Base-by-base conservation (phyloP, 2,888 invertebrate species). In the Campoplex nolae region DNA sequence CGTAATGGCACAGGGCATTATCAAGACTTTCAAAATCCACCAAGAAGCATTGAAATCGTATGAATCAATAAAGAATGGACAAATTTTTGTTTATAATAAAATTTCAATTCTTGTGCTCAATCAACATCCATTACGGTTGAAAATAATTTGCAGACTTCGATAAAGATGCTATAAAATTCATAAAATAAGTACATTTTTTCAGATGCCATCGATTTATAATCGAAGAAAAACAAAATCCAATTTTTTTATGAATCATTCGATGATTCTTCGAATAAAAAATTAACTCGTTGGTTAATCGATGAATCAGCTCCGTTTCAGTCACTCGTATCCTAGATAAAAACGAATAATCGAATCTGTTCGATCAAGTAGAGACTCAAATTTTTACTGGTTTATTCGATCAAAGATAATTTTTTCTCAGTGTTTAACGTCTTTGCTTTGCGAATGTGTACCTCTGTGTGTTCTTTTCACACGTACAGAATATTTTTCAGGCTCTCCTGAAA, bases 401-500 rank as follows among this genome's bases (percentile, higher is more conserved):
- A 38, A 38, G 1, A 6, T 4, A 38, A 38, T 3, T 38, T 38
- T 1, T 38, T 38, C 38, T 38, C 38, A 23, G 0, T 23, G 23
- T 32, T 65, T 16, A 3, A 38, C 65, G n/a, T 16, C 32, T 23
- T 32, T 62, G 0, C 32, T 48, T 48, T 35, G 67, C n/a, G 13
- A 1, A 18, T 48, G 28, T 76, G 23, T 45, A 58, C 35, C 8
- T 6, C 35, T 58, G 83, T 74, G 23, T 32, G 62, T 54, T 67
- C 32, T 75, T 83, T 65, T 68, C 74, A 85, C 71, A 54, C 45
- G 11, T 45, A 78, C 67, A 54, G 56, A 67, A 42, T 35, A 76
- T 70, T 75, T 67, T 58, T 56, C 67, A 48, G 51, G 67, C 75
- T 45, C 75, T 67, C 79, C 13, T 8, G 67, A 83, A 88, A 85